Base-by-base conservation (phyloP, 1,140 invertebrate genomes). In the Lepidurus arcticus region DNA sequence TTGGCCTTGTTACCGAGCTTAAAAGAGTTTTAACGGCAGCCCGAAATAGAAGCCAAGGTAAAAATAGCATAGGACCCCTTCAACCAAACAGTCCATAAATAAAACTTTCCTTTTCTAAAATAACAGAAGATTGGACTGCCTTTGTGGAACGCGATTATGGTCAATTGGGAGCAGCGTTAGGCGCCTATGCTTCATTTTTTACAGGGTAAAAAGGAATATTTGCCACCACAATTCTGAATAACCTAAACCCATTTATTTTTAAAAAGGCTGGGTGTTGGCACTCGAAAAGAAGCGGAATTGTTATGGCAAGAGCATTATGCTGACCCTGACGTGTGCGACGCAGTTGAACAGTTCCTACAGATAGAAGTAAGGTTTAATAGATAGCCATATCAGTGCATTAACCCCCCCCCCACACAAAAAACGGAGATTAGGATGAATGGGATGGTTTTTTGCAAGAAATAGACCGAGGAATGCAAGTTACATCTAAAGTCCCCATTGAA, bases 311-410 rank as follows among this genome's bases (percentile, higher is more conserved):
- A 42, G 16, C 42, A 42, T 7, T 76, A 24, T 42, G n/a, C 75
- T 21, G 75, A 76, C 13, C 26, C 34, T 42, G 44, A 9, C 21
- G 13, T 80, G 16, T 34, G 73, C 16, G 79, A 80, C 42, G 44
- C 73, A 34, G 45, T 80, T 44, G 77, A 81, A 42, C 77, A 76
- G 13, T 43, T 81, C 44, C 78, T 80, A 34, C 42, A 78, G 9
- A 10, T 42, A 11, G 80, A 76, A 45, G 75, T 76, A 8, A 10
- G n/a, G 24, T 74, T 42, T 73, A n/a, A 73, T 6, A 73, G 24
- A 73, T 73, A 16, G 24, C 42, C 11, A 74, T 74, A 75, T 75
- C 34, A 75, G 6, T 75, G 1, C 24, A 26, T 21, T 42, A 1
- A 75, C 4, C 0, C 34, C 34, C 13, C 1, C 10, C 13, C 42